phyloP scores from a whole-genome alignment of 2,888 invertebrate genomes.

The Volucella inflata region DNA sequence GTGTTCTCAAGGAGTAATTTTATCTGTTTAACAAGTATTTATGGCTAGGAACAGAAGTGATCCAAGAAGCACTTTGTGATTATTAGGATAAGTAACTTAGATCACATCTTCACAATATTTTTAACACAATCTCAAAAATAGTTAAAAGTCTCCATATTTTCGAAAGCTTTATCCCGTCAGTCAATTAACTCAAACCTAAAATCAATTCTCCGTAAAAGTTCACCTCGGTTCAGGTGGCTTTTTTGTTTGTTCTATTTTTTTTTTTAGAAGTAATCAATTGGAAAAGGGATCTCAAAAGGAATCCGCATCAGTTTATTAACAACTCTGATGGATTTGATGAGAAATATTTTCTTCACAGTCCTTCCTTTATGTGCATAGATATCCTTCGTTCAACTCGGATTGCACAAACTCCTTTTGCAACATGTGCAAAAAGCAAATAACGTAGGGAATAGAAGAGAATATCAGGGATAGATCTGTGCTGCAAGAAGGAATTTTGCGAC shows the following conservation, averaged over 20 bases:
- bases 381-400: constrained; percentile 40
- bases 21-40: too few species aligned
- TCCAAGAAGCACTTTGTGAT: too few species aligned
- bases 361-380: constrained; percentile 37
- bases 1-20: too few species aligned
- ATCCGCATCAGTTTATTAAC: constrained; percentile 71
- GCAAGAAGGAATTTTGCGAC: constrained; percentile 54
- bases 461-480: constrained; percentile 13
- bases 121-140: too few species aligned
- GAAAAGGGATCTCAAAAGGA: constrained; percentile 56
- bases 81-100: too few species aligned
- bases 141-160: too few species aligned
- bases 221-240: too few species aligned
- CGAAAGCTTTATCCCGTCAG: too few species aligned
- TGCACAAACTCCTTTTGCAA: constrained; percentile 65
- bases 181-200: background rate
- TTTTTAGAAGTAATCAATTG: constrained; percentile 61
- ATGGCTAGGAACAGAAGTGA: too few species aligned
- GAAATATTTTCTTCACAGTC: constrained; percentile 61
- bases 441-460: constrained; percentile 52
- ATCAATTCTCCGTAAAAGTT: background rate
- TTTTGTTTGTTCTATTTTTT: background rate
- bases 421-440: constrained; percentile 50
- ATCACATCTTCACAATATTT: too few species aligned
- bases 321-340: constrained; percentile 70